phyloP scores from a whole-genome alignment of 2,113 vertebrate species.

The Pseudorectes ferrugineus region DNA sequence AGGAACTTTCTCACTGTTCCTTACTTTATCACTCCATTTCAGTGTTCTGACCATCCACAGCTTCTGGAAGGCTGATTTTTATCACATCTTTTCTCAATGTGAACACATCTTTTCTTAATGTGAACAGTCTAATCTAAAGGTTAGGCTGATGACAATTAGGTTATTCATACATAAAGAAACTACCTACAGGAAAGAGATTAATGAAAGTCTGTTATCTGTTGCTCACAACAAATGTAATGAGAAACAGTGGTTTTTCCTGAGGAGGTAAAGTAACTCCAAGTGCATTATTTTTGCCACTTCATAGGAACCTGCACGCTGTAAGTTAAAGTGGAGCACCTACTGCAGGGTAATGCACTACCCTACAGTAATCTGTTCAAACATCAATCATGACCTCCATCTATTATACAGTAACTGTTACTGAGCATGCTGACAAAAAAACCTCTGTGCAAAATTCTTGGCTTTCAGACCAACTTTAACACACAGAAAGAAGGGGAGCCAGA shows the following conservation, averaged over 20 bases:
- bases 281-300: neutral
- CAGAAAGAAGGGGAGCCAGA: neutral
- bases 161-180: neutral
- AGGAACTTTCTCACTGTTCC: neutral
- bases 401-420: neutral
- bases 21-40: neutral
- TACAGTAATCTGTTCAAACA: neutral
- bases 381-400: neutral
- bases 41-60: neutral
- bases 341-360: neutral
- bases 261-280: neutral
- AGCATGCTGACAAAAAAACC: neutral
- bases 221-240: neutral
- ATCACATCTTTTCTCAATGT: neutral
- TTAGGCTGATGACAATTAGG: neutral
- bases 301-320: neutral
- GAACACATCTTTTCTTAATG: neutral
- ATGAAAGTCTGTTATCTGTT: neutral
- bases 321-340: neutral
- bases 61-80: neutral
- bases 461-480: neutral
- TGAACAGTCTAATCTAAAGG: neutral
- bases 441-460: neutral
- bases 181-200: neutral
- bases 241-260: neutral